Conservation (phyloP, 2,888 invertebrate genomes). For the Latrodectus hesperus region DNA sequence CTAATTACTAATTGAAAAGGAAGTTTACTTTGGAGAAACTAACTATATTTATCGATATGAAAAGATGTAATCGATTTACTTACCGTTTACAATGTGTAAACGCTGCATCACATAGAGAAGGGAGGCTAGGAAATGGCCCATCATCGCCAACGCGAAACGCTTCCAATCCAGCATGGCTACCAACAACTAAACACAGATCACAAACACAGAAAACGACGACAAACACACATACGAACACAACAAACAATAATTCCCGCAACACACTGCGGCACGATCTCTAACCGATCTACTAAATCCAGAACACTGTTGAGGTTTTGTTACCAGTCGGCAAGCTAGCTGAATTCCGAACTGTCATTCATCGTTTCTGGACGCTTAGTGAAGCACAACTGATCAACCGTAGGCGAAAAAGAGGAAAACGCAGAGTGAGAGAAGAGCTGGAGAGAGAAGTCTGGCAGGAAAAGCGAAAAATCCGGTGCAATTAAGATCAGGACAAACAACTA, state of each 20-base stretch:
- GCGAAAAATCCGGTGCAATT: not conserved
- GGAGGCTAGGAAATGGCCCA: slow-evolving; percentile 65
- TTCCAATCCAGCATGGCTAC: slow-evolving; percentile 36
- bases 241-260: not conserved
- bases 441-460: not conserved
- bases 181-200: not conserved
- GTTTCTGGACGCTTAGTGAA: slow-evolving; percentile 29
- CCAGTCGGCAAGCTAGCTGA: slow-evolving; percentile 2
- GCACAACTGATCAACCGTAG: not conserved
- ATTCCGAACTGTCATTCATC: slow-evolving; percentile 17
- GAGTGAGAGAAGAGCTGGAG: not conserved
- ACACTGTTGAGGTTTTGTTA: not conserved
- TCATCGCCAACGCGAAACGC: slow-evolving; percentile 64
- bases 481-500: not conserved
- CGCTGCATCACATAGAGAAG: slow-evolving; percentile 63
- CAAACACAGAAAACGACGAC: not conserved
- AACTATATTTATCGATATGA: no score
- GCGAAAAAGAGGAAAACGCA: no score
- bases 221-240: not conserved
- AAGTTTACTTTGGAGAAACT: no score
- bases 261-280: not conserved
- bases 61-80: slow-evolving; percentile 2
- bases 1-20: no score
- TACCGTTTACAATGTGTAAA: slow-evolving; percentile 50
- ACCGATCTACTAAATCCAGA: not conserved